phyloP scores from a whole-genome alignment of 2,113 vertebrate species.

The Nothobranchius kuhntae region DNA sequence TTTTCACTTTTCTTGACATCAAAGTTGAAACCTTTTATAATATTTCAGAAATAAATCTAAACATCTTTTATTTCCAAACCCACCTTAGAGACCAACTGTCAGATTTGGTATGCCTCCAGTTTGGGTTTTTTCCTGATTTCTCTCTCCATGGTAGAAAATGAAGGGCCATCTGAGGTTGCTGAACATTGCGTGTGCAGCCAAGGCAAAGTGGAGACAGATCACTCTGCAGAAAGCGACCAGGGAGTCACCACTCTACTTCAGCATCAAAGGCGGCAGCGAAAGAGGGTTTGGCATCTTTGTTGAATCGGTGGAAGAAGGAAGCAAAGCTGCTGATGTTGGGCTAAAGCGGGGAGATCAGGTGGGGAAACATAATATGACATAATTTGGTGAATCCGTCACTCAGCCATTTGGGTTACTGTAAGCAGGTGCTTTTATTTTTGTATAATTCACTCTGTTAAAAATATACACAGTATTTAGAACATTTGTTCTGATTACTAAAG shows the following conservation, averaged over 20 bases:
- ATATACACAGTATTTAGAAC: too few species aligned
- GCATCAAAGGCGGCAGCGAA: slow-evolving; percentile 90
- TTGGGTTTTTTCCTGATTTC: not conserved
- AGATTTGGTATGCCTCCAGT: not conserved
- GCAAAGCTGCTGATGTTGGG: slow-evolving; percentile 91
- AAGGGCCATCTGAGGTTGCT: slow-evolving; percentile 94
- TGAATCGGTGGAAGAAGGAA: slow-evolving; percentile 86
- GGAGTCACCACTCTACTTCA: slow-evolving; percentile 89
- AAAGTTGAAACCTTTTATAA: too few species aligned
- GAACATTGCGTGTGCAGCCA: slow-evolving; percentile 96
- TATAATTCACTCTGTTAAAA: too few species aligned
- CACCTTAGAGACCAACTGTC: too few species aligned
- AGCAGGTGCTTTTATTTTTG: too few species aligned
- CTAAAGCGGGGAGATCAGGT: slow-evolving; percentile 97
- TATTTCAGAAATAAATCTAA: not conserved
- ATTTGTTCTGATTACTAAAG: too few species aligned
- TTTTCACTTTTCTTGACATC: not conserved
- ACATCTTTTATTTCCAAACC: too few species aligned
- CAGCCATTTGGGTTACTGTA: too few species aligned
- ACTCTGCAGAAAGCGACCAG: slow-evolving; percentile 90
- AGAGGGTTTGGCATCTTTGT: slow-evolving; percentile 94
- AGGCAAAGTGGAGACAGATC: slow-evolving; percentile 94
- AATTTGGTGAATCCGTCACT: not conserved
- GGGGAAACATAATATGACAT: not conserved
- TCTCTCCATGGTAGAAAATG: slow-evolving; percentile 85